phyloP scores from a whole-genome alignment of 2,888 invertebrate species.

The Epinotia demarniana region DNA sequence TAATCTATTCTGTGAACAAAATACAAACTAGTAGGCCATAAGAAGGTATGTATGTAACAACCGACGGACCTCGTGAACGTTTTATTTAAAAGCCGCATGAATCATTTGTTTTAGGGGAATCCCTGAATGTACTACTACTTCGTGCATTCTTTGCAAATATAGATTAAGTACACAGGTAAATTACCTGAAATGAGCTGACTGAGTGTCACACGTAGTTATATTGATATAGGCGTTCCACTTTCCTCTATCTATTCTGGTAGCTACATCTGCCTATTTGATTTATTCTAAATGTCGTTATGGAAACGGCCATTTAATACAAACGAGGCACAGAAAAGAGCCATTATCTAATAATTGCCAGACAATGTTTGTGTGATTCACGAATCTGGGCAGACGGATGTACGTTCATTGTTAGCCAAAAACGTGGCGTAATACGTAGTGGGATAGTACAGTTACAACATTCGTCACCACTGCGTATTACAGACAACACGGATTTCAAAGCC shows the following conservation, averaged over 20 bases:
- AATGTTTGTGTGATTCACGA: slow-evolving; percentile 40
- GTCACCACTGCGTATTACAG: slow-evolving; percentile 3
- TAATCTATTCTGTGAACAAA: too few species aligned
- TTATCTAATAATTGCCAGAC: slow-evolving; percentile 37
- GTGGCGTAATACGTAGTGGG: slow-evolving; percentile 35
- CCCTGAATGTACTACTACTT: too few species aligned
- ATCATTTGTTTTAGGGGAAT: too few species aligned
- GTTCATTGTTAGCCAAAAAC: slow-evolving; percentile 41
- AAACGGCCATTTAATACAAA: slow-evolving; percentile 5
- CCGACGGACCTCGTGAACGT: too few species aligned
- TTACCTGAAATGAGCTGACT: not conserved
- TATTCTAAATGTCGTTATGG: not conserved
- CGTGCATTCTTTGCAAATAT: too few species aligned
- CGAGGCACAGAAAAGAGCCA: slow-evolving; percentile 18
- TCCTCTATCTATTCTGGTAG: slow-evolving; percentile 1
- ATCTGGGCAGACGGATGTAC: slow-evolving; percentile 41
- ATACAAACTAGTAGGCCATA: too few species aligned
- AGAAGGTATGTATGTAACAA: too few species aligned
- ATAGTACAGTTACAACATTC: slow-evolving; percentile 28
- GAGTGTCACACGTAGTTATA: not conserved
- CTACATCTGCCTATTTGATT: slow-evolving; percentile 12
- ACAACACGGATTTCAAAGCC: not conserved
- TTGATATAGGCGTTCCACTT: not conserved
- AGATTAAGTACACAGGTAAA: too few species aligned
- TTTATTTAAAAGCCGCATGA: too few species aligned